Evolutionary conservation across 2,888 invertebrate species (phyloP).

Genomic region (Saturnia pavonia): DNA sequence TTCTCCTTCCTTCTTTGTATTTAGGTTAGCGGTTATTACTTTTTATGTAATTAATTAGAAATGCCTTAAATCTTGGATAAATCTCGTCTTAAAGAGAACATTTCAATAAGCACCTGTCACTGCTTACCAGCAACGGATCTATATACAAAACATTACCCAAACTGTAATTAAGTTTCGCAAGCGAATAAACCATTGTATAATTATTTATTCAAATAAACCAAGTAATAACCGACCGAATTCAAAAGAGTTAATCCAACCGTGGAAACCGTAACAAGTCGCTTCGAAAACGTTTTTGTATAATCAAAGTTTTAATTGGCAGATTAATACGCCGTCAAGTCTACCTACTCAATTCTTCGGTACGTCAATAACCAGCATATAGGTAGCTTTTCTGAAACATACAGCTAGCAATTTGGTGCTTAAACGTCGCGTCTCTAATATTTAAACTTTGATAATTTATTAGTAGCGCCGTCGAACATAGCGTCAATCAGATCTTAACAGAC

Average conservation of each 20-base stretch:
- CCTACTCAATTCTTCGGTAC: conserved; percentile 32
- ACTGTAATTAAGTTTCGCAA: conserved; percentile 20
- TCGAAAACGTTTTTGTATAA: conserved; percentile 46
- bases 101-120: background rate
- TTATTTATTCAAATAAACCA: conserved; percentile 26
- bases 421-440: background rate
- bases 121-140: background rate
- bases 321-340: conserved; percentile 51
- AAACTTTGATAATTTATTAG: too few species aligned
- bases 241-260: conserved; percentile 38
- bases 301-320: conserved; percentile 59
- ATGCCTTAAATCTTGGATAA: background rate
- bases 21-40: background rate
- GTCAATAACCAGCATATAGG: conserved; percentile 28
- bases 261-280: conserved; percentile 48
- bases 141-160: background rate
- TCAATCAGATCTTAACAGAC: too few species aligned
- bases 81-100: background rate
- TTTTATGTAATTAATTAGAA: background rate
- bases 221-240: conserved; percentile 35
- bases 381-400: conserved; percentile 27
- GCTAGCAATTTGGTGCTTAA: conserved; percentile 20
- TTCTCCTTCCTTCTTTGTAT: background rate
- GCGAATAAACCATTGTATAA: conserved; percentile 21
- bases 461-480: too few species aligned